Evolutionary conservation across 53 echinoderm and acorn worm species (phyloP), one percentile per base, ranked within the genome.

Genomic region (Hippasteria phrygiana): DNA sequence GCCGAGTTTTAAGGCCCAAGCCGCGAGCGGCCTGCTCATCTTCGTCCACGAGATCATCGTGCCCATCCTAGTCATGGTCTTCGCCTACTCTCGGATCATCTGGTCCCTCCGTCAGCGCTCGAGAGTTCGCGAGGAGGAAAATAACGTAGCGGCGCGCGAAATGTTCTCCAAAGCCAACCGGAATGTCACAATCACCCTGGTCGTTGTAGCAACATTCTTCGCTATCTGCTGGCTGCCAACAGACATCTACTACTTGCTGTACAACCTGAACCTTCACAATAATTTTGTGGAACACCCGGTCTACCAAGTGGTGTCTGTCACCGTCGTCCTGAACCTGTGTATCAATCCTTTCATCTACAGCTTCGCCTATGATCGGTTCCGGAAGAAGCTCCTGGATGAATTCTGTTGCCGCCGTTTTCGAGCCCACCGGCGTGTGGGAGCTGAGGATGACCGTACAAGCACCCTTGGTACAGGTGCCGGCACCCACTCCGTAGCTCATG

Each of bases 331-430:
- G 12, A 91, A 91, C 53, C 63, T 88, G 24, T 91, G 91, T 81
- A 88, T 91, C 31, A 91, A 88, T 51, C 91, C 91, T 11, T 62
- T 84, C 46, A 91, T 91, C 38, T 91, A 91, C 74, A 73, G 91
- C 18, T 88, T 95, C 50, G 38, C 41, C 0, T 77, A 77, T 69
- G 74, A 87, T 9, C 43, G 74, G 6, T 87, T 87, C 28, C 74
- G 74, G 9, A 38, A 39, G 54, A 18, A 74, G 6, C 56, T 74
- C 17, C 1, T 36, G 12, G 55, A 59, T 28, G 22, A 34, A 32
- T 22, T 87, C 18, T 20, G 87, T 12, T 62, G 80, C 11, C 29
- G 53, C 38, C 33, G 55, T 10, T 50, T 17, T 8, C 54, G 71
- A 5, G 7, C 28, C 38, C n/a, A n/a, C 38, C 50, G 63, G 7